Percentiles rank a stretch among this genome's conserved stretches.
These are phyloP conservation scores for Drosophila virilis DNA, from an alignment of 1,140 invertebrate species.

Conservation along the genomic window DNA sequence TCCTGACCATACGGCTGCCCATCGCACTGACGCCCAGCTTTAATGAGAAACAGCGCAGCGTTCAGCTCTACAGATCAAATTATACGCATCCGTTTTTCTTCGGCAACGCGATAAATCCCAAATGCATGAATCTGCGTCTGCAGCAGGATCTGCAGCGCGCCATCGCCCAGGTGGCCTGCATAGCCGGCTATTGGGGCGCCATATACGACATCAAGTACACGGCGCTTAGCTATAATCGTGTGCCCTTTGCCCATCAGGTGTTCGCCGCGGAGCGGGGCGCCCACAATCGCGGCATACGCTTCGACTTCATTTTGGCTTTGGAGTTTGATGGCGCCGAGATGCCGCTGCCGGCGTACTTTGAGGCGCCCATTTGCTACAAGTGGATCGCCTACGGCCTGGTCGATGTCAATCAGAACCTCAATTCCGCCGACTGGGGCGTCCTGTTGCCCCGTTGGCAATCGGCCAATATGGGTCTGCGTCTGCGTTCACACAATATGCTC, in stretches of 20 bases:
- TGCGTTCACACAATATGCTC: slow-evolving; percentile 13
- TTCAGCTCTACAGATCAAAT: slow-evolving; percentile 12
- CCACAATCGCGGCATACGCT: slow-evolving; percentile 24
- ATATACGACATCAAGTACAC: slow-evolving; percentile 40
- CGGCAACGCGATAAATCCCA: slow-evolving; percentile 42
- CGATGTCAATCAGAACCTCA: background rate
- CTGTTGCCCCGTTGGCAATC: slow-evolving; percentile 51
- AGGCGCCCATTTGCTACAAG: slow-evolving; percentile 19
- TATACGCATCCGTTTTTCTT: slow-evolving; percentile 48
- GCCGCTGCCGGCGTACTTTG: slow-evolving; percentile 35
- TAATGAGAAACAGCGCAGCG: slow-evolving; percentile 26
- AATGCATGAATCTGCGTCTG: slow-evolving; percentile 45
- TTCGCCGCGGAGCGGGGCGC: slow-evolving; percentile 14
- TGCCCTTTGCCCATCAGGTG: slow-evolving; percentile 53
- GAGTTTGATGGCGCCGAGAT: slow-evolving; percentile 32
- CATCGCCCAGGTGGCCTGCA: background rate
- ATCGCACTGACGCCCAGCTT: slow-evolving; percentile 15
- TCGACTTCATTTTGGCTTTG: slow-evolving; percentile 56
- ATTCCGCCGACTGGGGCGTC: slow-evolving; percentile 35
- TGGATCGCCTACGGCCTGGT: slow-evolving; percentile 55
- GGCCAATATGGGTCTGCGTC: background rate
- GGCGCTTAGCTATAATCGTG: background rate
- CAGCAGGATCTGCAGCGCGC: slow-evolving; percentile 30
- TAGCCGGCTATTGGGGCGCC: background rate
- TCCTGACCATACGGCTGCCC: slow-evolving; percentile 50